A percentile compares a stretch with the other conserved stretches of the same genome.
Conservation (phyloP, 1,140 invertebrate genomes). For the Platyscapa corneri region DNA sequence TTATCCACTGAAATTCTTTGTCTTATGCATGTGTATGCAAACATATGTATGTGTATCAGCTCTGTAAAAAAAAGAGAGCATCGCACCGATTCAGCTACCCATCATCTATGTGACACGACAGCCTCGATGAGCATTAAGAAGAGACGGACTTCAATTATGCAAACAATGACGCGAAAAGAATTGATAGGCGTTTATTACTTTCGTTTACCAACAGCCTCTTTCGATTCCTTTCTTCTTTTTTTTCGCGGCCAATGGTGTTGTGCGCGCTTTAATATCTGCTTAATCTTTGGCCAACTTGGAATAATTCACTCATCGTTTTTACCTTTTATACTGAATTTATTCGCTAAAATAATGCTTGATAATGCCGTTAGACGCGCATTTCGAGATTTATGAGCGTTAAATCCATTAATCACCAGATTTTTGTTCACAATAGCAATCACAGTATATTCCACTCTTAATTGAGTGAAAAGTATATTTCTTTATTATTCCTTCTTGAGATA, state of each 20-base stretch:
- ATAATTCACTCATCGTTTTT: not conserved
- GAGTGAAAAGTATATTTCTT: not conserved
- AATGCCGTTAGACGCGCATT: not conserved
- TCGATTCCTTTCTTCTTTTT: not conserved
- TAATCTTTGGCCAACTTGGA: not conserved
- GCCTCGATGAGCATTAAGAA: not conserved
- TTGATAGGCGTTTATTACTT: slow-evolving; percentile 14
- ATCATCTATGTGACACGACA: not conserved
- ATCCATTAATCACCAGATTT: not conserved
- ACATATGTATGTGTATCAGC: not conserved
- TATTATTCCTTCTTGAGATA: not conserved
- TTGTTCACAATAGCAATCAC: not conserved
- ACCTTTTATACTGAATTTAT: not conserved
- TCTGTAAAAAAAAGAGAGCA: not conserved
- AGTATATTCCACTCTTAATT: not conserved
- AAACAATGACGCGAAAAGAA: slow-evolving; percentile 7
- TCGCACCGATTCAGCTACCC: not conserved
- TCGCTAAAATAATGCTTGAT: not conserved
- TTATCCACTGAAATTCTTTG: slow-evolving; percentile 24
- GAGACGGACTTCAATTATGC: not conserved
- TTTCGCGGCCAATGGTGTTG: not conserved
- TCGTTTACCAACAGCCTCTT: not conserved
- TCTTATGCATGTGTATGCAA: not conserved
- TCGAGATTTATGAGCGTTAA: not conserved
- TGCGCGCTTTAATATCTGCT: no score